Conservation (phyloP, 1,140 invertebrate genomes). For the Drosophila ercepeae region DNA sequence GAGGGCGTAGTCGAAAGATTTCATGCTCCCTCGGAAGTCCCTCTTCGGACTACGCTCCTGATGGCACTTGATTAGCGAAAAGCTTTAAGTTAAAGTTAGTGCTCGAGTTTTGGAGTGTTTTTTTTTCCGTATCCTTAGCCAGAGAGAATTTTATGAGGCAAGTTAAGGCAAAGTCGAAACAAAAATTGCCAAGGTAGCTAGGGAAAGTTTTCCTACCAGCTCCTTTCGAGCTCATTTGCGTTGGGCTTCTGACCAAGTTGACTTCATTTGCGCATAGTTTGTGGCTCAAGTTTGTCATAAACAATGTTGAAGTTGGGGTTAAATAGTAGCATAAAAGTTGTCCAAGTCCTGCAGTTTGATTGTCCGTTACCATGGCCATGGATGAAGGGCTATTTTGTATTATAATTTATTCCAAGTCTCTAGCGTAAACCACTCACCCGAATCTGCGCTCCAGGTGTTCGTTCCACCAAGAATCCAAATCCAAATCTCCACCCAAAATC, state of each 20-base stretch:
- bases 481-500: background rate
- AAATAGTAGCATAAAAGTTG: slow-evolving; percentile 70
- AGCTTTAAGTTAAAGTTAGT: slow-evolving; percentile 49
- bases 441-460: background rate
- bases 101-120: slow-evolving; percentile 20
- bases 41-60: slow-evolving; percentile 21
- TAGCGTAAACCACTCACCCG: slow-evolving; percentile 4
- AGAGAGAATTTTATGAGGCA: slow-evolving; percentile 61
- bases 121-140: slow-evolving; percentile 16
- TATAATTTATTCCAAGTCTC: slow-evolving; percentile 41
- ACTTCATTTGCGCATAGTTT: slow-evolving; percentile 78
- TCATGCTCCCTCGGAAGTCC: slow-evolving; percentile 10
- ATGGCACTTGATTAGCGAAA: slow-evolving; percentile 72
- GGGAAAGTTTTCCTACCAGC: slow-evolving; percentile 52
- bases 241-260: slow-evolving; percentile 64
- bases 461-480: background rate
- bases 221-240: slow-evolving; percentile 62
- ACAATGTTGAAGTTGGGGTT: slow-evolving; percentile 75
- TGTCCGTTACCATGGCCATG: slow-evolving; percentile 45
- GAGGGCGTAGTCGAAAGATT: slow-evolving; percentile 2
- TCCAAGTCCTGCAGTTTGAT: slow-evolving; percentile 56
- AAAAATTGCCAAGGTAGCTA: slow-evolving; percentile 61
- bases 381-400: slow-evolving; percentile 12
- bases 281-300: slow-evolving; percentile 76
- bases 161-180: slow-evolving; percentile 49